These are phyloP conservation scores for Carollia perspicillata DNA, from an alignment of 2,113 vertebrate genomes.

Conservation along the genomic window DNA sequence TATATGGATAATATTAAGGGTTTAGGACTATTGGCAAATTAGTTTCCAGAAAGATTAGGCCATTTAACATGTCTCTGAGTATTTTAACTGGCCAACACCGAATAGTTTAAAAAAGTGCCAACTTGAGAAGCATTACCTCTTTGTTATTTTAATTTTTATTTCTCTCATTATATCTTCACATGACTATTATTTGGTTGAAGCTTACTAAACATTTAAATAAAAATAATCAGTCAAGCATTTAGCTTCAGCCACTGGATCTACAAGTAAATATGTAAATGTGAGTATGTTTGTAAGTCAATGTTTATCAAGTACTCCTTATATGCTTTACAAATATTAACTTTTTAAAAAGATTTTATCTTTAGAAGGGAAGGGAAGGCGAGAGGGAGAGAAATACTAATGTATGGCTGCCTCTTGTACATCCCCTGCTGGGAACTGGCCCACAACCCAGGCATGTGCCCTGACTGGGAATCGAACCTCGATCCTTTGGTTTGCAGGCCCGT, in stretches of 20 bases:
- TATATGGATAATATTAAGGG: not conserved
- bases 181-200: not conserved
- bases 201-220: constrained; percentile 31
- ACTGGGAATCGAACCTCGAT: no score
- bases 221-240: not conserved
- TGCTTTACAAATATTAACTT: not conserved
- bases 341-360: no score
- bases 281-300: not conserved
- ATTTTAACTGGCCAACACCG: not conserved
- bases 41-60: not conserved
- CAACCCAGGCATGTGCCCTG: no score
- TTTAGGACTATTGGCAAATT: constrained; percentile 27
- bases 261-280: not conserved
- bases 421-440: no score
- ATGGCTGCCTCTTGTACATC: no score
- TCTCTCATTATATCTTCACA: not conserved
- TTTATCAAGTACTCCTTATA: not conserved
- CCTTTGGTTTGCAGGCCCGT: no score
- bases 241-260: not conserved
- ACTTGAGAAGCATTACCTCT: not conserved
- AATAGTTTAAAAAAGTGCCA: not conserved
- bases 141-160: constrained; percentile 18
- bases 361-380: no score
- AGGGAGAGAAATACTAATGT: no score
- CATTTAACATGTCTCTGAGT: not conserved